Percentiles rank a stretch among this genome's conserved stretches.
Evolutionary conservation across 2,797 vertebrate species (phyloP).

Genomic region (Erithacus rubecula): DNA sequence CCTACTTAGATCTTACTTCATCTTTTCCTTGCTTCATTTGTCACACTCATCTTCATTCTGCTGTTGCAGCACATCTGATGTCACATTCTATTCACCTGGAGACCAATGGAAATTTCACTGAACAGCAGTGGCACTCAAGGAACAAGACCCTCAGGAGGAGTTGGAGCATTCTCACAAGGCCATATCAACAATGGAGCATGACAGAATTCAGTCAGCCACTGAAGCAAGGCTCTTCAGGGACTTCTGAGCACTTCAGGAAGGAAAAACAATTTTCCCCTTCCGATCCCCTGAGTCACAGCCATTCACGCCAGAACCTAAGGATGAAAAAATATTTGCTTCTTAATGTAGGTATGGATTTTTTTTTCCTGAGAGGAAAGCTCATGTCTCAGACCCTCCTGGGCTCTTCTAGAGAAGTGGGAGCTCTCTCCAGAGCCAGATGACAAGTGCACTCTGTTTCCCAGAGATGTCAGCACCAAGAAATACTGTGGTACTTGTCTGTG

Average conservation of each 20-base stretch:
- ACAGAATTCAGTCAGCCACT: not conserved
- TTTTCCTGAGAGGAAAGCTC: not conserved
- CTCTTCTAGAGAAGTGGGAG: not conserved
- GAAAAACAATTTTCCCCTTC: not conserved
- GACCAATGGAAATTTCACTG: not conserved
- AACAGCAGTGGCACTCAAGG: not conserved
- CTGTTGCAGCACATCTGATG: accelerated
- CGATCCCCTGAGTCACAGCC: not conserved
- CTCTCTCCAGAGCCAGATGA: not conserved
- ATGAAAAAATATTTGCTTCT: not conserved
- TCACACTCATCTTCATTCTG: not conserved
- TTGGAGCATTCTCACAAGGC: not conserved
- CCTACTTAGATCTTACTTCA: not conserved
- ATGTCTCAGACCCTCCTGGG: not conserved
- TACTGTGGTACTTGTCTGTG: accelerated
- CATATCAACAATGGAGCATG: not conserved
- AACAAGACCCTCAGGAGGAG: not conserved
- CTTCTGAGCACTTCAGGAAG: not conserved
- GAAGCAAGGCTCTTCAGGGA: not conserved
- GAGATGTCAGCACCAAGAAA: not conserved
- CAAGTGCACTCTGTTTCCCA: not conserved
- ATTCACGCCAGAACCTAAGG: not conserved
- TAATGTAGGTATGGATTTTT: not conserved
- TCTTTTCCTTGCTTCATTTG: not conserved
- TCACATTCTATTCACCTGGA: not conserved